phyloP scores from a whole-genome alignment of 2,888 invertebrate genomes.

The Alviniconcha strummeri region DNA sequence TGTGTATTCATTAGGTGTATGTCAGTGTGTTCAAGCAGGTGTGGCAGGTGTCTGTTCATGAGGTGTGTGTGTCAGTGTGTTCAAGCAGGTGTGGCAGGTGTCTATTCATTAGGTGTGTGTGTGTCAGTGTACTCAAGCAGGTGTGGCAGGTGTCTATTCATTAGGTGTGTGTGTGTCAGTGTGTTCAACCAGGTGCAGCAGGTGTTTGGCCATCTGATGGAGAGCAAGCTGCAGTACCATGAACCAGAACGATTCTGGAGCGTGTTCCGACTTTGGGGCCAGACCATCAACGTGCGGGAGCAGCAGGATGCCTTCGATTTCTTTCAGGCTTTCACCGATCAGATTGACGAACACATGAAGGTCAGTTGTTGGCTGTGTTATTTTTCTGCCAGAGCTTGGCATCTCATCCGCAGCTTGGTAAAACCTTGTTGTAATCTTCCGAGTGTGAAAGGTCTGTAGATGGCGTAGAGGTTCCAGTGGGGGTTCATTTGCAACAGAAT shows the following conservation, averaged over 20 bases:
- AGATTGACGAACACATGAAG: constrained; percentile 76
- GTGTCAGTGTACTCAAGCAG: constrained; percentile 48
- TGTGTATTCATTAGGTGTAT: constrained; percentile 74
- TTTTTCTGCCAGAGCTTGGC: neutral
- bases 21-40: neutral
- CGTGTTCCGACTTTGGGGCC: constrained; percentile 76
- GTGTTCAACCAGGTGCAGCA: constrained; percentile 75
- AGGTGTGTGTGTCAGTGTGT: neutral
- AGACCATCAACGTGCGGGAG: constrained; percentile 76
- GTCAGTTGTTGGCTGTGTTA: constrained; percentile 43
- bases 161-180: constrained; percentile 52
- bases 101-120: constrained; percentile 16
- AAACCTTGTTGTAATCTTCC: neutral
- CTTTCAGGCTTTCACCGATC: constrained; percentile 76
- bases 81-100: neutral
- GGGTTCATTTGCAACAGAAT: too few species aligned
- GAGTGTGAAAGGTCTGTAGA: too few species aligned
- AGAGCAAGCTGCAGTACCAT: constrained; percentile 75
- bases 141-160: neutral
- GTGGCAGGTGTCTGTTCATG: neutral
- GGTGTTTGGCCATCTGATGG: constrained; percentile 76
- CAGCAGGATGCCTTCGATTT: constrained; percentile 77
- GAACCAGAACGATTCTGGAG: constrained; percentile 76
- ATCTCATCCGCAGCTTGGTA: neutral
- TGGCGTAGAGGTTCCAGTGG: too few species aligned